These are phyloP conservation scores for Nansenia antarctica DNA, from an alignment of 2,113 vertebrate genomes.

Conservation along the genomic window DNA sequence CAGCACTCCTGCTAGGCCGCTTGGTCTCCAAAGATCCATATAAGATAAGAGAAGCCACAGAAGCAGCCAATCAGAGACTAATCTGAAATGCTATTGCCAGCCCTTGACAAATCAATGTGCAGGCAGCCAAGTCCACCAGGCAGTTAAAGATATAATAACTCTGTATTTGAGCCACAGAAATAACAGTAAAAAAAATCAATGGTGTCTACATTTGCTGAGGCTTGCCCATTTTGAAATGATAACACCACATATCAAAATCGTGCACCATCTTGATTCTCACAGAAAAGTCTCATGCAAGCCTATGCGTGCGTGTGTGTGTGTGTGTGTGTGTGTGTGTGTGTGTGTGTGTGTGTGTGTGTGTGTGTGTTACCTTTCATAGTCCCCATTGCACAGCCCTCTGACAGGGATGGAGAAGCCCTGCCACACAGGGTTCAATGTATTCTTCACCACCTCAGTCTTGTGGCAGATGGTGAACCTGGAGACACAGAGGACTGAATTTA, in stretches of 20 bases:
- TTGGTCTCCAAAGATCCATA: constrained; percentile 28
- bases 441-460: constrained; percentile 81
- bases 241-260: constrained; percentile 18
- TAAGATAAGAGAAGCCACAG: constrained; percentile 33
- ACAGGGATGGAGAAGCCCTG: constrained; percentile 89
- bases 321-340: background rate
- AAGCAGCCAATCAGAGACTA: constrained; percentile 48
- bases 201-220: constrained; percentile 33
- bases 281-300: constrained; percentile 13
- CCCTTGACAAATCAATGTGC: constrained; percentile 52
- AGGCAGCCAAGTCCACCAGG: constrained; percentile 19
- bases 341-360: constrained; percentile 6
- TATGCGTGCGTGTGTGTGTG: background rate
- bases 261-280: constrained; percentile 19
- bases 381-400: constrained; percentile 90
- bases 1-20: background rate
- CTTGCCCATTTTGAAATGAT: constrained; percentile 27
- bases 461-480: constrained; percentile 78
- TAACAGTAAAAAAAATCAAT: constrained; percentile 49
- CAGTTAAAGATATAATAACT: constrained; percentile 36
- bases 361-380: constrained; percentile 87
- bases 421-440: constrained; percentile 89
- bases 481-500: constrained; percentile 1
- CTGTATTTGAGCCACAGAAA: constrained; percentile 39
- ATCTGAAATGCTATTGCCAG: constrained; percentile 28